Conservation (phyloP, 2,888 invertebrate genomes). For the Amiota mariae region DNA sequence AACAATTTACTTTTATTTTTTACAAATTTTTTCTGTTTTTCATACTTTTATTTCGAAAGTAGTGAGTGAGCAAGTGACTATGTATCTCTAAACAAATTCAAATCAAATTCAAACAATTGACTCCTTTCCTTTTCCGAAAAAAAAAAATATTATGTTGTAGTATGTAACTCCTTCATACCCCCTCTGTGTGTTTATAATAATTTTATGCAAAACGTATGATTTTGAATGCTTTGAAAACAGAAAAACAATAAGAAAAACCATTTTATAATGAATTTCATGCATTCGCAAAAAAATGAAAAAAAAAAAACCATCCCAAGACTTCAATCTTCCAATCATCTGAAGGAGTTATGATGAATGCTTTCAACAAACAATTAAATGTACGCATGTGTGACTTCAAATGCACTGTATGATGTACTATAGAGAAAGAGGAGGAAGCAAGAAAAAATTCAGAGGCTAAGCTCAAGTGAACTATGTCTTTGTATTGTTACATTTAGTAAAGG, state of each 20-base stretch:
- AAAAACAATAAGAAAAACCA: neutral
- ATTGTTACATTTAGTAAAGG: neutral
- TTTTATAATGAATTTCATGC: constrained; percentile 24
- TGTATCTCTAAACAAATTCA: neutral
- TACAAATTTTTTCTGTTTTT: neutral
- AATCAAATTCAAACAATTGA: constrained; percentile 51
- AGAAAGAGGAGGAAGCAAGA: neutral
- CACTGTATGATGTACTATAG: neutral
- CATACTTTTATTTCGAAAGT: neutral
- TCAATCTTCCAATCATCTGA: neutral
- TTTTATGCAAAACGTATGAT: constrained; percentile 22
- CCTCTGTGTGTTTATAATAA: neutral
- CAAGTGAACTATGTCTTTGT: constrained; percentile 19
- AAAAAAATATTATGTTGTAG: neutral
- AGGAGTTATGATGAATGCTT: neutral
- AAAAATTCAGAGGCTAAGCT: too few relatives aligned
- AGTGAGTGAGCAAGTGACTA: too few relatives aligned
- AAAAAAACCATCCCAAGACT: neutral
- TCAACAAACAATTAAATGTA: constrained; percentile 13
- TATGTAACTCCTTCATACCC: neutral
- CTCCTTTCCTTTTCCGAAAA: constrained; percentile 56
- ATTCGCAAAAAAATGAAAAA: neutral
- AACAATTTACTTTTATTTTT: neutral
- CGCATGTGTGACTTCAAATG: neutral
- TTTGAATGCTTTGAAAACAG: too few relatives aligned